Conservation (phyloP, 2,797 vertebrate genomes). For the Chelmon rostratus region DNA sequence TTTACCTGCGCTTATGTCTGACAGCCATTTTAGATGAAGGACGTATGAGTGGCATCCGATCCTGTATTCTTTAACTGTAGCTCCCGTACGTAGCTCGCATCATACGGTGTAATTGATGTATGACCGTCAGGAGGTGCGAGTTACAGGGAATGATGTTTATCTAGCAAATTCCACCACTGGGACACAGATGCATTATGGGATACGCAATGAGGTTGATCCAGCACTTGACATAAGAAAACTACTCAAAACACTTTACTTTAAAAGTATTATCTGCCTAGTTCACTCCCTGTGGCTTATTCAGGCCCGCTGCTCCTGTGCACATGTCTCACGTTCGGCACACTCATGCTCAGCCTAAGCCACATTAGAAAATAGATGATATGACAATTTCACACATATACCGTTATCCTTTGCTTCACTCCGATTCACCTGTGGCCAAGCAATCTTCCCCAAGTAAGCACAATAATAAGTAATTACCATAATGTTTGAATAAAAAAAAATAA, state of each 20-base stretch:
- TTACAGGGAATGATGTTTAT: slow-evolving; percentile 63
- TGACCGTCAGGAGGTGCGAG: slow-evolving; percentile 53
- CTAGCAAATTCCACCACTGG: slow-evolving; percentile 57
- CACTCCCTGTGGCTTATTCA: slow-evolving; percentile 68
- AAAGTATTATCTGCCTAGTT: slow-evolving; percentile 77
- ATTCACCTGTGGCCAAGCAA: slow-evolving; percentile 84
- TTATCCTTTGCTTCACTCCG: slow-evolving; percentile 77
- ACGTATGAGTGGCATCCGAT: slow-evolving; percentile 75
- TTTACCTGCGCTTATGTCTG: slow-evolving; percentile 80
- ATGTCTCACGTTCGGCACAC: slow-evolving; percentile 64
- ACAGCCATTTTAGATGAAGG: slow-evolving; percentile 79
- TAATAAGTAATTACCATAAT: slow-evolving; percentile 86
- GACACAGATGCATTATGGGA: slow-evolving; percentile 48
- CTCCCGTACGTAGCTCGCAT: slow-evolving; percentile 45
- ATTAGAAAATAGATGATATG: slow-evolving; percentile 79
- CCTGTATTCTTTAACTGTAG: slow-evolving; percentile 64
- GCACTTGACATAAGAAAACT: slow-evolving; percentile 11
- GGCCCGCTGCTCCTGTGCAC: slow-evolving; percentile 56
- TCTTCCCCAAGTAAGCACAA: slow-evolving; percentile 83
- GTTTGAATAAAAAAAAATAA: slow-evolving; percentile 68
- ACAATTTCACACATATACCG: slow-evolving; percentile 75
- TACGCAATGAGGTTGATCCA: slow-evolving; percentile 22
- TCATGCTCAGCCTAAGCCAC: slow-evolving; percentile 68
- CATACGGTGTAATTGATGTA: slow-evolving; percentile 65
- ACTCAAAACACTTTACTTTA: slow-evolving; percentile 52